Evolutionary conservation across 2,113 vertebrate species (phyloP).

Genomic region (Otis tarda): DNA sequence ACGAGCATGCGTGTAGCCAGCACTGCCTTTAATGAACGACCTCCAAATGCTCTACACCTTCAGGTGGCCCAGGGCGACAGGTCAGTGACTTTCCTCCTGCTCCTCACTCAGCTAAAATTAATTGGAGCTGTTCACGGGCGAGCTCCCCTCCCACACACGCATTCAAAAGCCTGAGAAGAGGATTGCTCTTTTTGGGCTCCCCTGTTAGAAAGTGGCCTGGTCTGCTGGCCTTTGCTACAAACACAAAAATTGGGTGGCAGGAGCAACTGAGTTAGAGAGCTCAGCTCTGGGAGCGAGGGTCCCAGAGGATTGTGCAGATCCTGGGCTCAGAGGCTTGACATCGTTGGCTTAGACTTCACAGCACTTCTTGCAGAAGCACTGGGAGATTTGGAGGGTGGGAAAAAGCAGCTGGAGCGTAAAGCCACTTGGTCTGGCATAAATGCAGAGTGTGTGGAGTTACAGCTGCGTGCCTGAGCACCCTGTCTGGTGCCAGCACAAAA

Average conservation of each 20-base stretch:
- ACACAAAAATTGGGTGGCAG: neutral
- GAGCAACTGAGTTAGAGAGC: neutral
- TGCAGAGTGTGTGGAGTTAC: neutral
- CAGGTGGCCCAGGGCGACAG: neutral
- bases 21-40: neutral
- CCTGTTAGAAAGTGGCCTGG: neutral
- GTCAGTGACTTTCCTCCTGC: neutral
- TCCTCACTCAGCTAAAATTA: neutral
- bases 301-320: neutral
- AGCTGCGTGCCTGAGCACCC: neutral
- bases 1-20: fast-evolving
- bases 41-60: neutral
- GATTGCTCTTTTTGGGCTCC: neutral
- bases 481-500: constrained; percentile 27
- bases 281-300: neutral
- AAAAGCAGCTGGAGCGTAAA: constrained; percentile 32
- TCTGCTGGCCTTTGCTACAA: neutral
- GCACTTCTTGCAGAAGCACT: neutral
- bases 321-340: fast-evolving
- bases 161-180: neutral
- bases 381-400: neutral
- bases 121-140: neutral
- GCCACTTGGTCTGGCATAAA: neutral
- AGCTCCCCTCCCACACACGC: neutral
- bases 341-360: neutral